Conservation (phyloP, 2,113 vertebrate genomes). For the Lepisosteus oculatus region DNA sequence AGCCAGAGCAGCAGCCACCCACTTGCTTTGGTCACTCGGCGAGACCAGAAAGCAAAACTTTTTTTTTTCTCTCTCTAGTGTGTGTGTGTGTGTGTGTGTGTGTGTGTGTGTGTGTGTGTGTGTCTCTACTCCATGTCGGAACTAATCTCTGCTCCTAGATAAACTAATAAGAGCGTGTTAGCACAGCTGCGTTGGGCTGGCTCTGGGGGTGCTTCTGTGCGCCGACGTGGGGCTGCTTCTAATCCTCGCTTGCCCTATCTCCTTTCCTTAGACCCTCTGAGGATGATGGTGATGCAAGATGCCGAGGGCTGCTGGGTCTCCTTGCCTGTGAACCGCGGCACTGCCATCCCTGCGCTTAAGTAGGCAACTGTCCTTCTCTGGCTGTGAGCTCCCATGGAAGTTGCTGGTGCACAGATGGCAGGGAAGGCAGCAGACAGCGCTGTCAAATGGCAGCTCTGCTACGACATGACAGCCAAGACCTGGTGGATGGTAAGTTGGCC, state of each 20-base stretch:
- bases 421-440: constrained; percentile 35
- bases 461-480: constrained; percentile 76
- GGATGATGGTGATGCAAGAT: constrained; percentile 1
- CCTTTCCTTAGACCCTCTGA: background rate
- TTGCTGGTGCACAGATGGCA: background rate
- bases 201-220: constrained; percentile 25
- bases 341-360: background rate
- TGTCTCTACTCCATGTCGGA: background rate
- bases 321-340: background rate
- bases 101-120: background rate
- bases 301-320: background rate
- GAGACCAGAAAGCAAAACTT: background rate
- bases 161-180: constrained; percentile 24
- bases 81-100: background rate
- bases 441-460: constrained; percentile 88
- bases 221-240: constrained; percentile 8
- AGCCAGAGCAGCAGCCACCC: background rate
- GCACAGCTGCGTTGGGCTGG: constrained; percentile 34
- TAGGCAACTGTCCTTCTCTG: background rate
- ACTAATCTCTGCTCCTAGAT: constrained; percentile 6
- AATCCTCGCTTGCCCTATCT: background rate
- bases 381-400: background rate
- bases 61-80: background rate
- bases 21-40: background rate
- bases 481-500: constrained; percentile 91